A percentile compares a stretch with the other conserved stretches of the same genome.
phyloP scores from a whole-genome alignment of 2,113 vertebrate species.

The Nerophis lumbriciformis region DNA sequence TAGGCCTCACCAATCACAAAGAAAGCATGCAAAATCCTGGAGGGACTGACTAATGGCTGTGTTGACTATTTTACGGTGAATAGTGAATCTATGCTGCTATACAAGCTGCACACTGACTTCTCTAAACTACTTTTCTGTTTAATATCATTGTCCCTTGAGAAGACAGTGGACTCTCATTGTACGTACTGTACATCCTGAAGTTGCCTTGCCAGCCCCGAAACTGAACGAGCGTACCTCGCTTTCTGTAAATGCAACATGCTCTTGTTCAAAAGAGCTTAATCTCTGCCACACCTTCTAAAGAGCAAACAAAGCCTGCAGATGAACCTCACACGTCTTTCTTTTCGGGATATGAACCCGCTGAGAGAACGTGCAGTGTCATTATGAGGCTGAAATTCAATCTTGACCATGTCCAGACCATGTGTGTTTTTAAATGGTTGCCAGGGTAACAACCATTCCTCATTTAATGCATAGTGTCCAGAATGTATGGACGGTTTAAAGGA shows the following conservation, averaged over 20 bases:
- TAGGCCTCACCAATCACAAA: no score
- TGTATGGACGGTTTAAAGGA: conserved; percentile 1
- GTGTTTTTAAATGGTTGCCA: conserved; percentile 41
- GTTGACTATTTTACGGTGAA: no score
- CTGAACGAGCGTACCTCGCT: background rate
- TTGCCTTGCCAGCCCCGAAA: conserved; percentile 5
- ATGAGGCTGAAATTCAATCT: conserved; percentile 34
- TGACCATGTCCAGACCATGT: conserved; percentile 41
- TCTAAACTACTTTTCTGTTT: no score
- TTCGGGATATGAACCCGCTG: background rate
- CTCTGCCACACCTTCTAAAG: background rate
- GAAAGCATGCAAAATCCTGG: no score
- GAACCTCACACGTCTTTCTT: background rate
- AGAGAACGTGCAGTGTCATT: conserved; percentile 11
- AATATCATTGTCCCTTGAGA: no score
- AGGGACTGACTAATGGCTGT: no score
- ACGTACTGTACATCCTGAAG: conserved; percentile 1
- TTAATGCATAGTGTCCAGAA: conserved; percentile 29
- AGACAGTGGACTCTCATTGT: background rate
- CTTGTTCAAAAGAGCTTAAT: background rate
- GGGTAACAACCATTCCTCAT: conserved; percentile 34
- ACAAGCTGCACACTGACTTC: no score
- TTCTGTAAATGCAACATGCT: conserved; percentile 9
- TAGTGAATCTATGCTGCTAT: no score
- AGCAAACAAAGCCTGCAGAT: conserved; percentile 2